Base-by-base conservation (phyloP, 2,888 invertebrate species). In the Dryococelus australis region DNA sequence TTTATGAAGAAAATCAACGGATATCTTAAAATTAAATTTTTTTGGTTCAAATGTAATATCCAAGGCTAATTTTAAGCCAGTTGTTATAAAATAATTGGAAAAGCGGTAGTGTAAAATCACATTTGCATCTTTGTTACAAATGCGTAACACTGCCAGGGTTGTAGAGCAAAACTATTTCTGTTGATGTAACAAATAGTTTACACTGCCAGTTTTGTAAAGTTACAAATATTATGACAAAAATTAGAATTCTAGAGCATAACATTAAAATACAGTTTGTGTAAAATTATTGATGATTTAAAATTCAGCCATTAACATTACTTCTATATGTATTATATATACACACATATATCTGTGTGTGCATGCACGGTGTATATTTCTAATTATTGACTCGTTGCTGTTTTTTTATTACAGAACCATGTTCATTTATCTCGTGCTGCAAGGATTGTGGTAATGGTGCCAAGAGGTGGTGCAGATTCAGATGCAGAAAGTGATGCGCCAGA, bases 381-480 rank as follows among this genome's bases (percentile, higher is more conserved):
- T 65, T 65, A 65, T 65, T 65, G n/a, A 65, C 65, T n/a, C n/a
- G 24, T n/a, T 65, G 65, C 0, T 65, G 6, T 65, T 0, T 65
- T 65, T 65, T 65, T 65, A 0, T 65, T 65, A 65, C 65, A 65
- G 65, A 65, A 65, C 65, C 65, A 65, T 65, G 65, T 65, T 65
- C 65, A 65, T 65, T 65, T 65, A 65, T 65, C 65, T 24, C 24
- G 24, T 65, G 65, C 65, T 65, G 65, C 65, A 65, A 65, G 0
- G 65, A 65, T 65, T 65, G 65, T 65, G n/a, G 65, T 24, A 65
- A 65, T 65, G 65, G 65, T 65, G 24, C 65, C 65, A 65, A 65
- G 65, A 65, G 65, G 65, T 65, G 65, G 65, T 65, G 65, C 65
- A 20, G 65, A 65, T 65, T 65, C 65, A 65, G 65, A 65, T 65